Conservation (phyloP, 2,888 invertebrate genomes). For the Alcis repandata region DNA sequence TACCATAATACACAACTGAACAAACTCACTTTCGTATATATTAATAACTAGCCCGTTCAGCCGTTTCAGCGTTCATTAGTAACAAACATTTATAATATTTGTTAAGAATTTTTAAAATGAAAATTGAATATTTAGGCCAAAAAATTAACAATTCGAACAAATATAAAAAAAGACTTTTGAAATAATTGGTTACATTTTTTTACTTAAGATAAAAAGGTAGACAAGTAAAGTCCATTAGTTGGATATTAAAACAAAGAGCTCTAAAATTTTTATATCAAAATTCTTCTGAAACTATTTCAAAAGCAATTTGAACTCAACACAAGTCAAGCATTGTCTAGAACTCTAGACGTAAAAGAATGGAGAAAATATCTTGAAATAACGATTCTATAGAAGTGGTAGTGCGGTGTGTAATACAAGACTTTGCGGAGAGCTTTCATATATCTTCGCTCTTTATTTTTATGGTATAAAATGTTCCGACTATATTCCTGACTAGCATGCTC, state of each 20-base stretch:
- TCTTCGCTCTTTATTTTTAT: constrained; percentile 13
- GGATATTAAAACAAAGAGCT: neutral
- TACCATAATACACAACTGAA: no score
- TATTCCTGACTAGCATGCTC: neutral
- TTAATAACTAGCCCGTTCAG: no score
- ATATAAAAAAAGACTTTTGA: no score
- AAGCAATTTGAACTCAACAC: constrained; percentile 50
- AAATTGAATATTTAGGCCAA: no score
- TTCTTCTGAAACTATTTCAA: constrained; percentile 29
- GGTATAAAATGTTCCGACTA: constrained; percentile 35
- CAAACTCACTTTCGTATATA: no score
- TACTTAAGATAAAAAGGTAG: neutral
- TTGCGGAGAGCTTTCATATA: constrained; percentile 30
- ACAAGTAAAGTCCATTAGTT: constrained; percentile 2
- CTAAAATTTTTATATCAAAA: constrained; percentile 4
- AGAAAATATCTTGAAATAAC: constrained; percentile 55
- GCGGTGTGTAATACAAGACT: constrained; percentile 41
- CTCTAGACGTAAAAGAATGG: constrained; percentile 55
- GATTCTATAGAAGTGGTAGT: constrained; percentile 49
- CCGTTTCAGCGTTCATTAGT: no score
- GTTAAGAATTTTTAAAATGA: no score
- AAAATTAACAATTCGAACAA: no score
- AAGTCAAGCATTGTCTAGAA: constrained; percentile 54
- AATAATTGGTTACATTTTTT: no score
- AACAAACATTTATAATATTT: no score